phyloP scores from a whole-genome alignment of 2,797 vertebrate species.

The Macroramphosus scolopax region DNA sequence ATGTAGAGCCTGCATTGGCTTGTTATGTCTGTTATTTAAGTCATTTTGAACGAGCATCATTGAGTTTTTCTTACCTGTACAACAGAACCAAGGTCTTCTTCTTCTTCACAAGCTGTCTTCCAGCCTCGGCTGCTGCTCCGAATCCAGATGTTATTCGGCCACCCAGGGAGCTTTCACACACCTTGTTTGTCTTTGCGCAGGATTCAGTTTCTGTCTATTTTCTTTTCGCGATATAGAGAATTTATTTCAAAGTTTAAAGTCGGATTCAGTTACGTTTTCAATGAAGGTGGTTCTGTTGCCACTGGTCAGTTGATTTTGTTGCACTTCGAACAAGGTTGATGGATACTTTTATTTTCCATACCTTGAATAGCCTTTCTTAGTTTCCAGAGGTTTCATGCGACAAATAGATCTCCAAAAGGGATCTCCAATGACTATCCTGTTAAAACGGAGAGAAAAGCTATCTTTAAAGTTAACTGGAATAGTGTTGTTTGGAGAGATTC shows the following conservation, averaged over 20 bases:
- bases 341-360: constrained; percentile 10
- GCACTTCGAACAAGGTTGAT: constrained; percentile 7
- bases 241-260: not conserved
- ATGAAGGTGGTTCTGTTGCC: constrained; percentile 15
- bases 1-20: constrained; percentile 53
- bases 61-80: constrained; percentile 26
- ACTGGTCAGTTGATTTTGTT: constrained; percentile 27
- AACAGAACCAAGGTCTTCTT: constrained; percentile 29
- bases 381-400: constrained; percentile 31
- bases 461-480: constrained; percentile 36
- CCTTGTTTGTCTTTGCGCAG: no score
- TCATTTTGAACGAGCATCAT: constrained; percentile 33
- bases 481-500: constrained; percentile 22
- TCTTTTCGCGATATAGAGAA: not conserved
- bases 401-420: constrained; percentile 45
- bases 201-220: no score
- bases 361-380: not conserved
- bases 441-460: constrained; percentile 19
- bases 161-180: constrained; percentile 20
- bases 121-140: constrained; percentile 31
- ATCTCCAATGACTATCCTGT: constrained; percentile 37
- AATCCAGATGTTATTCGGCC: constrained; percentile 21
- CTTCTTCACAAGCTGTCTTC: constrained; percentile 53
- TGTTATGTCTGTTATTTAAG: constrained; percentile 50
- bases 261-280: constrained; percentile 3